Evolutionary conservation across 2,888 invertebrate species (phyloP), one percentile per base, ranked within the genome.

Genomic region (Omphaloscelis lunosa): DNA sequence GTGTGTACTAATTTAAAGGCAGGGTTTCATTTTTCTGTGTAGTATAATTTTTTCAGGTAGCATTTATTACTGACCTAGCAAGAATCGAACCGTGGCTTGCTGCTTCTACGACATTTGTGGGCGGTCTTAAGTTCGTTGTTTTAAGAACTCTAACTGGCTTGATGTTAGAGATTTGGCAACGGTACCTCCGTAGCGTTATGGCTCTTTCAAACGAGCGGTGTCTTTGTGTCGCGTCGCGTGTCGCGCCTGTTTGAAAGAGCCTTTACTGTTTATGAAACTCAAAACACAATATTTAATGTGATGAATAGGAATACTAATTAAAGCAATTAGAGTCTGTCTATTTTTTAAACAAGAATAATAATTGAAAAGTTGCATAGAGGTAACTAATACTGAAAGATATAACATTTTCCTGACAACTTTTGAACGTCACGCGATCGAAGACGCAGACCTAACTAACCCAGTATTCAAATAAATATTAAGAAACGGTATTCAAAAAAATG

Each of bases 401-500:
- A 72, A 61, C 5, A 70, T 63, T 67, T 67, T 23, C 39, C 45
- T 48, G n/a, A 45, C 45, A 39, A 48, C 15, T 53, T 29, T 79
- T 62, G 29, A 53, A 62, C 62, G 56, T 66, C 72, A 69, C 61
- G 71, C 79, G 53, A 56, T 20, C 39, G 9, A 27, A 62, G 65
- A 27, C n/a, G 15, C 41, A 29, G 15, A 6, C 23, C 41, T 71
- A 75, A 84, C 41, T 71, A 75, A 84, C 34, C 23, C 71, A 51
- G 53, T 73, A 56, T 56, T 58, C 56, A 68, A 80, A 80, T 73
- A 80, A 80, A n/a, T n/a, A n/a, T n/a, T n/a, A n/a, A n/a, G n/a
- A n/a, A n/a, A n/a, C n/a, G n/a, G 39, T 58, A 74, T 63, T 59
- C 71, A n/a, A n/a, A 67, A 34, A 76, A 65, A 56, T 51, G 27